Base-by-base conservation (phyloP, 2,888 invertebrate species). In the Orthosia cruda region DNA sequence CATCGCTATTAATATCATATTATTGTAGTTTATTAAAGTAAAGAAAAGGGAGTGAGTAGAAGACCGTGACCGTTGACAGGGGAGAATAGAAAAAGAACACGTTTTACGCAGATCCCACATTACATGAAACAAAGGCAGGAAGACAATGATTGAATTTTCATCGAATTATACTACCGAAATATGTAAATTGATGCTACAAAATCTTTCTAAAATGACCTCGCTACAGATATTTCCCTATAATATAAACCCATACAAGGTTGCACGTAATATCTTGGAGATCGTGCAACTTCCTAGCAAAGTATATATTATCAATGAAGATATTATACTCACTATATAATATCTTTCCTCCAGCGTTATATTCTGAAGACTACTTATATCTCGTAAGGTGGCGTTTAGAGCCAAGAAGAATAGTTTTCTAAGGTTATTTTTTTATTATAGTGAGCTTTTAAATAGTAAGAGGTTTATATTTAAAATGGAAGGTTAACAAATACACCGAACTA, bases 361-460 rank as follows among this genome's bases (percentile, higher is more conserved):
- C 58, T n/a, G n/a, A 58, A 68, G 52, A 65, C 71, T 49, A 45
- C 55, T 81, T 74, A 61, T 54, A 76, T 59, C 40, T 59, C n/a
- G 52, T 61, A 75, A 59, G 68, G 55, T 49, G 57, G 26, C 59
- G 50, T 55, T 66, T 54, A 62, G 18, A 49, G 52, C n/a, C 4
- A 26, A 65, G 16, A 58, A 47, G 20, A 59, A 64, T 23, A 61
- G 57, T 54, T 77, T 62, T 12, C 1, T 20, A 2, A 65, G 4
- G 45, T n/a, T 69, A 61, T 47, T 69, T 73, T 64, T 18, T 26
- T 62, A 50, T 54, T 1, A 26, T 23, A 47, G n/a, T 13, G 16
- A 26, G 47, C 18, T 18, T 72, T 47, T 23, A 32, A 16, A 54
- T n/a, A 4, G 15, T 23, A 16, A 52, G 15, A 40, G 20, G 3